Percentiles rank a stretch among this genome's conserved stretches.
Conservation (phyloP, 2,113 vertebrate species). For the Dunckerocampus dactyliophorus region DNA sequence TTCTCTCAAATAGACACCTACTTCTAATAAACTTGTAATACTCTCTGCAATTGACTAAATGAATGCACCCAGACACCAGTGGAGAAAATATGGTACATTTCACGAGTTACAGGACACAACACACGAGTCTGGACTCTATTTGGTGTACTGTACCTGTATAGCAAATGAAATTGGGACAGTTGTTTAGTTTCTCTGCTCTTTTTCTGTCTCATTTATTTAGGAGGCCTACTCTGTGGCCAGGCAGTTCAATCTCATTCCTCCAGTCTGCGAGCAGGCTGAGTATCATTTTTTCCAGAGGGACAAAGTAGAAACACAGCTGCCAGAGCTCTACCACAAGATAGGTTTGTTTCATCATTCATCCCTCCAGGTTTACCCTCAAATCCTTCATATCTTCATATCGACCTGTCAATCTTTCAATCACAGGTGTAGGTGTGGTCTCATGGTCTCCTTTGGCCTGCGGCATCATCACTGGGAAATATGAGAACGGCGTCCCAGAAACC, state of each 20-base stretch:
- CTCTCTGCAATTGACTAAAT: no score
- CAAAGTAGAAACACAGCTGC: constrained; percentile 94
- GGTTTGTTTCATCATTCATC: constrained; percentile 65
- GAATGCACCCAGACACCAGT: no score
- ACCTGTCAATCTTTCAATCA: not conserved
- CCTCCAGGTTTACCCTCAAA: not conserved
- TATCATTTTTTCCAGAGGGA: constrained; percentile 97
- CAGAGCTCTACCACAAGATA: constrained; percentile 96
- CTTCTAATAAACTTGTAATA: no score
- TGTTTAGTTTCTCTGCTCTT: constrained; percentile 1
- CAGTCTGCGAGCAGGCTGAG: constrained; percentile 94
- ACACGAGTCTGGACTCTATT: no score
- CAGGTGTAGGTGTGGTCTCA: constrained; percentile 94
- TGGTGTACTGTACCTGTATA: no score
- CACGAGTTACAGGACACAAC: no score
- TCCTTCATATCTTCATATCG: not conserved
- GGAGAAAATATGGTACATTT: no score
- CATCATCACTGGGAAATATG: constrained; percentile 97
- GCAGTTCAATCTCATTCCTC: constrained; percentile 96
- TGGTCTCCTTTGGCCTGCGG: constrained; percentile 97
- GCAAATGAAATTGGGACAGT: no score
- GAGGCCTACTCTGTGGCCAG: constrained; percentile 96
- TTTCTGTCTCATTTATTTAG: constrained; percentile 58
- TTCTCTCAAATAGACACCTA: no score
- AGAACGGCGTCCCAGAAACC: constrained; percentile 88